A percentile compares a stretch with the other conserved stretches of the same genome.
phyloP scores from a whole-genome alignment of 2,888 invertebrate species.

The Hoplodrina blanda region DNA sequence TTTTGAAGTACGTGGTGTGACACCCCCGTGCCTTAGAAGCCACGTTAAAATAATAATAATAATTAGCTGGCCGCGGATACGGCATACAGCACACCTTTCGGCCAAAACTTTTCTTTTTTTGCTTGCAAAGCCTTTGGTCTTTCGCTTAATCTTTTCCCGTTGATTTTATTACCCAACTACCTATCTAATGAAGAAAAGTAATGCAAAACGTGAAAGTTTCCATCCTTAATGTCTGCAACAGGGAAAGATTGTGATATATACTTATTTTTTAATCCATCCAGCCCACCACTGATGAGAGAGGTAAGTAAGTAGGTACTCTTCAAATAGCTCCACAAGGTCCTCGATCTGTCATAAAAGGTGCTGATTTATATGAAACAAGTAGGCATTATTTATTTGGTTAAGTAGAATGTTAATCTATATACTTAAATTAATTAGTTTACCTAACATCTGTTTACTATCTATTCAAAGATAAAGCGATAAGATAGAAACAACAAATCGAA shows the following conservation, averaged over 20 bases:
- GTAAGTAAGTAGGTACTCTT: not conserved
- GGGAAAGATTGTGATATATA: too few species aligned
- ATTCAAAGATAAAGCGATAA: constrained; percentile 26
- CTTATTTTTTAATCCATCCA: not conserved
- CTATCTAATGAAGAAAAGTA: not conserved
- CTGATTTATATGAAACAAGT: constrained; percentile 1
- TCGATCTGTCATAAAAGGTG: not conserved
- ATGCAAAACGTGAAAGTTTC: not conserved
- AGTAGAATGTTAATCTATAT: constrained; percentile 11
- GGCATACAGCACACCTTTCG: too few species aligned
- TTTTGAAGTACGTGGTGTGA: too few species aligned
- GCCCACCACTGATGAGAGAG: not conserved
- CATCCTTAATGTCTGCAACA: not conserved
- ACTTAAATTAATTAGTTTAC: not conserved
- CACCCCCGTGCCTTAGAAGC: too few species aligned
- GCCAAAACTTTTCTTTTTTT: too few species aligned
- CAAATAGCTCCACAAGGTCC: not conserved
- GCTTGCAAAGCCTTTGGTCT: too few species aligned
- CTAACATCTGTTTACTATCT: constrained; percentile 3
- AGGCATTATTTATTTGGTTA: constrained; percentile 16
- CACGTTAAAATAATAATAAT: too few species aligned
- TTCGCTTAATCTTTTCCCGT: too few species aligned
- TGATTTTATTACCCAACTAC: too few species aligned
- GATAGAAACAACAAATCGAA: constrained; percentile 17
- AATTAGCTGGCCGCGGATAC: too few species aligned